Conservation (phyloP, 1,140 invertebrate species). For the Euura lappo region DNA sequence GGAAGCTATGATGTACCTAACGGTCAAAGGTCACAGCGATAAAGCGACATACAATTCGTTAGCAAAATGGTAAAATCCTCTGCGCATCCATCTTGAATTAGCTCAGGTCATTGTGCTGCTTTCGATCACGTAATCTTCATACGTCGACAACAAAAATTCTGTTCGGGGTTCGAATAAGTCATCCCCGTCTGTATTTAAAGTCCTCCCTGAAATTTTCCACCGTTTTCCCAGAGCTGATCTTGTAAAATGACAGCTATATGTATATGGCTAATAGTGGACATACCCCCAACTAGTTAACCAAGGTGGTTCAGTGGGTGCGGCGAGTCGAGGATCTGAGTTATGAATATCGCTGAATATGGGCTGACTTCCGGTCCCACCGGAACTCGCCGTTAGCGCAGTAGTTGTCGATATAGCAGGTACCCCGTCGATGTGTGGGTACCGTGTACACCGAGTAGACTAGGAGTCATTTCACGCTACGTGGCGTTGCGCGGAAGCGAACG, state of each 20-base stretch:
- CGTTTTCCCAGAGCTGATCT: background rate
- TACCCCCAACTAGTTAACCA: background rate
- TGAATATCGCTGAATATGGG: constrained; percentile 7
- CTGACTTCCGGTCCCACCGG: background rate
- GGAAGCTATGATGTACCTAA: no score
- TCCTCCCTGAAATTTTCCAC: background rate
- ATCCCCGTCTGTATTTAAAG: background rate
- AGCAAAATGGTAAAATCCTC: no score
- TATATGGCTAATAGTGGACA: background rate
- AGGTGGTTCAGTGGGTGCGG: background rate
- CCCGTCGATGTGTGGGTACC: background rate
- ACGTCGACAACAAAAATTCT: no score
- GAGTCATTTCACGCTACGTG: constrained; percentile 48
- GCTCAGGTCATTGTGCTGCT: no score
- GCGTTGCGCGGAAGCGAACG: constrained; percentile 42
- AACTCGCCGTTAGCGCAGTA: background rate
- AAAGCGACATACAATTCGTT: no score
- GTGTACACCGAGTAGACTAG: constrained; percentile 26
- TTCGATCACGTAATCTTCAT: no score
- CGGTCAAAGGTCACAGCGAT: no score
- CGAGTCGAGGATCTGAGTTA: background rate
- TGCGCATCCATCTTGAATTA: no score
- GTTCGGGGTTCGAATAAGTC: no score
- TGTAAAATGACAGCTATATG: no score
- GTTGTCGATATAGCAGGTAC: constrained; percentile 3